Conservation (phyloP, 2,113 vertebrate species). For the Erinaceus europaeus region DNA sequence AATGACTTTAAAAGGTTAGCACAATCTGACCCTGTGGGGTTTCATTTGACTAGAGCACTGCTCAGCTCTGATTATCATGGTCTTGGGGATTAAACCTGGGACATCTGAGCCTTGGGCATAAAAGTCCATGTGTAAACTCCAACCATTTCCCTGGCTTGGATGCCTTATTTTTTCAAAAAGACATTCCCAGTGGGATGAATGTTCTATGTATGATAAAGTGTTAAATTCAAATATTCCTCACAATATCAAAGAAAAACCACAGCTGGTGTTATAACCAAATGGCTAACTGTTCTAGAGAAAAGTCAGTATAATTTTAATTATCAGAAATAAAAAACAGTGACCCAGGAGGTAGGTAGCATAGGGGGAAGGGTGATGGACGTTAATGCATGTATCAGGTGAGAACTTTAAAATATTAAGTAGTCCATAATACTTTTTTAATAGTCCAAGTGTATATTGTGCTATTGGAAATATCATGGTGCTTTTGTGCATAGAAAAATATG, state of each 20-base stretch:
- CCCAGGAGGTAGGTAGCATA: no score
- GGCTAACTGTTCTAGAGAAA: neutral
- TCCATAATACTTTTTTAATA: neutral
- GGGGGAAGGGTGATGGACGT: no score
- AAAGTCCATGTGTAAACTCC: no score
- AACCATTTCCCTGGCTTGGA: neutral
- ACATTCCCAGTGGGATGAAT: neutral
- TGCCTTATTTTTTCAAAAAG: neutral
- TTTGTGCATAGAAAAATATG: neutral
- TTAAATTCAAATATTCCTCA: neutral
- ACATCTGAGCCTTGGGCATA: no score
- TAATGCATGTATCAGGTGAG: neutral
- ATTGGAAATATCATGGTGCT: neutral
- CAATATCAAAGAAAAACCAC: neutral
- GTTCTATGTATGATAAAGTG: neutral
- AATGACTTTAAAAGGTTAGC: neutral
- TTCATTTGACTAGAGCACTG: no score
- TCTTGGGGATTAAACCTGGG: no score
- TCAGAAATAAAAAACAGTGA: constrained; percentile 15
- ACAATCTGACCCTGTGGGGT: neutral
- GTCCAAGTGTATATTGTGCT: neutral
- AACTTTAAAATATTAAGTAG: constrained; percentile 6
- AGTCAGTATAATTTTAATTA: constrained; percentile 7
- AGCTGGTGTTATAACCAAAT: neutral
- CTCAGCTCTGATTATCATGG: no score